phyloP scores from a whole-genome alignment of 2,888 invertebrate genomes.

The Megaustenia siamemsis region DNA sequence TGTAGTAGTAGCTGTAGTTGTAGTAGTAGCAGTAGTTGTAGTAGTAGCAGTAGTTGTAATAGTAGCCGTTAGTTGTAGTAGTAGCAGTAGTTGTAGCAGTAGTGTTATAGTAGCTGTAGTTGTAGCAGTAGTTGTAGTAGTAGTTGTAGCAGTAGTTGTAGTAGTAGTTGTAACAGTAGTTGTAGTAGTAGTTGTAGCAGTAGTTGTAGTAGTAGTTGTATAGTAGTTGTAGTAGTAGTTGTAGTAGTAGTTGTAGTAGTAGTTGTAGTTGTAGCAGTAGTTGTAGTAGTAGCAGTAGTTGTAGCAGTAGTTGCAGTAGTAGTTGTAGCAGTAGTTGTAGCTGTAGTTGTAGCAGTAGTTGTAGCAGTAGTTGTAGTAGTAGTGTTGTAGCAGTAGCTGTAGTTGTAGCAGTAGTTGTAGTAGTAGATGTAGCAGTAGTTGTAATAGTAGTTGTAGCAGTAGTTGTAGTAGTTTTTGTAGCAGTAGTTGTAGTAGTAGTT shows the following conservation, averaged over 20 bases:
- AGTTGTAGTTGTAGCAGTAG: conserved; percentile 12
- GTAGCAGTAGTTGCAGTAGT: background rate
- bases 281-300: background rate
- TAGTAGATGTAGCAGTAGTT: conserved; percentile 50
- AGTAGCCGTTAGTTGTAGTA: too few species aligned
- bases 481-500: background rate
- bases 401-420: conserved; percentile 50
- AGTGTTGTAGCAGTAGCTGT: conserved; percentile 47
- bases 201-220: conserved; percentile 1
- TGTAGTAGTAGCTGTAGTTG: conserved; percentile 11
- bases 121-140: conserved; percentile 31
- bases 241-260: conserved; percentile 34
- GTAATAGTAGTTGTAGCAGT: conserved; percentile 45
- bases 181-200: conserved; percentile 21
- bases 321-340: background rate
- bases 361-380: conserved; percentile 44
- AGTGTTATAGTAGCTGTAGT: conserved; percentile 6
- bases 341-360: conserved; percentile 32
- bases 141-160: too few species aligned
- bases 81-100: background rate
- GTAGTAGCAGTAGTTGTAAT: conserved; percentile 28
- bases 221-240: conserved; percentile 8
- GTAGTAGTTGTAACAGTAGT: too few species aligned
- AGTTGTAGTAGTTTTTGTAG: conserved; percentile 36
- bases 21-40: conserved; percentile 30